Evolutionary conservation across 2,888 invertebrate species (phyloP).

Genomic region (Troides aeacus): DNA sequence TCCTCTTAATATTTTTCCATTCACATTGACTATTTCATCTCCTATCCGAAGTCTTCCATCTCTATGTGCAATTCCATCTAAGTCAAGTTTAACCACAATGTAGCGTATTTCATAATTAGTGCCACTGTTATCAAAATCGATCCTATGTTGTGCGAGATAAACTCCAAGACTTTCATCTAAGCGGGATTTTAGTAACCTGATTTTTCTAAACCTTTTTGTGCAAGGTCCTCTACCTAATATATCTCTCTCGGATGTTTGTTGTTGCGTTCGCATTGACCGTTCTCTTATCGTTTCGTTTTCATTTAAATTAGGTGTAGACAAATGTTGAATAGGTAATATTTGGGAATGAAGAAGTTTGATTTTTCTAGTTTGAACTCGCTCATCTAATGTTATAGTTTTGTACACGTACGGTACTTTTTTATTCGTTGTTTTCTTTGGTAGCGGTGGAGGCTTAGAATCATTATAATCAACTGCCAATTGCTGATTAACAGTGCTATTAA

Average conservation of each 20-base stretch:
- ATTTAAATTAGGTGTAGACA: conserved; percentile 55
- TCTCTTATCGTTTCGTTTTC: conserved; percentile 52
- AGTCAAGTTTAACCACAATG: conserved; percentile 82
- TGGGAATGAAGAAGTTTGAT: conserved; percentile 74
- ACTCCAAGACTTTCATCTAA: conserved; percentile 85
- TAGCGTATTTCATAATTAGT: conserved; percentile 82
- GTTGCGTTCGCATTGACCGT: conserved; percentile 48
- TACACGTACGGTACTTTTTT: conserved; percentile 69
- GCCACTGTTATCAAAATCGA: conserved; percentile 73
- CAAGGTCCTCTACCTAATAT: conserved; percentile 80
- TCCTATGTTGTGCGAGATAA: conserved; percentile 83
- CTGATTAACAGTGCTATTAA: conserved; percentile 38
- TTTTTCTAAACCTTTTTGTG: conserved; percentile 81
- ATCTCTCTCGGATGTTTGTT: conserved; percentile 57
- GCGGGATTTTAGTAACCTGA: conserved; percentile 83
- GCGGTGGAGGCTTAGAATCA: conserved; percentile 68
- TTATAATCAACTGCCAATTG: conserved; percentile 51
- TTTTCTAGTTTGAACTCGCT: conserved; percentile 75
- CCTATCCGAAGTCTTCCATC: conserved; percentile 90
- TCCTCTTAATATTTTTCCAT: conserved; percentile 89
- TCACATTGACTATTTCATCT: conserved; percentile 94
- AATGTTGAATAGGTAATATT: conserved; percentile 58
- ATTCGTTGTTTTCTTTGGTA: conserved; percentile 70
- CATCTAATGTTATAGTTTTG: conserved; percentile 74
- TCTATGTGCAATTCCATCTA: conserved; percentile 85